A percentile compares a stretch with the other conserved stretches of the same genome.
Conservation (phyloP, 2,888 invertebrate genomes). For the Parnassius apollo region DNA sequence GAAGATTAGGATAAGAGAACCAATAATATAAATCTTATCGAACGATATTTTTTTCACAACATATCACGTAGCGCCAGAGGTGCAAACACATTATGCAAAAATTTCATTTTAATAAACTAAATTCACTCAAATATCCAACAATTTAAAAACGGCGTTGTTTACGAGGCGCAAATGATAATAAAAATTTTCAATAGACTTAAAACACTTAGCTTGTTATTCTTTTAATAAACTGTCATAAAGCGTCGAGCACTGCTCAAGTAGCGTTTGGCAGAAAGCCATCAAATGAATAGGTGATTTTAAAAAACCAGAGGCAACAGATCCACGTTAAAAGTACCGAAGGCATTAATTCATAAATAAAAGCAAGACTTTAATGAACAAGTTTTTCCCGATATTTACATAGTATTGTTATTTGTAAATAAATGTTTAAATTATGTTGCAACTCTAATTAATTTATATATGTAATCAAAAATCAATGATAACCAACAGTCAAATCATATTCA, state of each 20-base stretch:
- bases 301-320: constrained; percentile 20
- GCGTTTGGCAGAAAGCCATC: constrained; percentile 37
- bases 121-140: constrained; percentile 19
- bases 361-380: neutral
- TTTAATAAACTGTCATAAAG: constrained; percentile 30
- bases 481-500: neutral
- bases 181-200: constrained; percentile 22
- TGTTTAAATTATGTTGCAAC: too few relatives aligned
- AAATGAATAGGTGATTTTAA: constrained; percentile 30
- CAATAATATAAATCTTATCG: constrained; percentile 53
- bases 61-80: constrained; percentile 54
- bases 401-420: too few relatives aligned
- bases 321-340: constrained; percentile 7
- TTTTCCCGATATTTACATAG: too few relatives aligned
- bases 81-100: constrained; percentile 62
- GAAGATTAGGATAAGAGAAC: constrained; percentile 54
- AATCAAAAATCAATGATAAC: neutral
- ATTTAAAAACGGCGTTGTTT: constrained; percentile 20
- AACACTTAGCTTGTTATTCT: constrained; percentile 29
- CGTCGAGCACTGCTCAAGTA: constrained; percentile 35
- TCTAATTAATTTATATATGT: too few relatives aligned
- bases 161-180: constrained; percentile 18
- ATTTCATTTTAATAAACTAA: constrained; percentile 32
- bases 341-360: constrained; percentile 18
- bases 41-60: constrained; percentile 58